phyloP scores from a whole-genome alignment of 2,113 vertebrate species.

The Cebus imitator region DNA sequence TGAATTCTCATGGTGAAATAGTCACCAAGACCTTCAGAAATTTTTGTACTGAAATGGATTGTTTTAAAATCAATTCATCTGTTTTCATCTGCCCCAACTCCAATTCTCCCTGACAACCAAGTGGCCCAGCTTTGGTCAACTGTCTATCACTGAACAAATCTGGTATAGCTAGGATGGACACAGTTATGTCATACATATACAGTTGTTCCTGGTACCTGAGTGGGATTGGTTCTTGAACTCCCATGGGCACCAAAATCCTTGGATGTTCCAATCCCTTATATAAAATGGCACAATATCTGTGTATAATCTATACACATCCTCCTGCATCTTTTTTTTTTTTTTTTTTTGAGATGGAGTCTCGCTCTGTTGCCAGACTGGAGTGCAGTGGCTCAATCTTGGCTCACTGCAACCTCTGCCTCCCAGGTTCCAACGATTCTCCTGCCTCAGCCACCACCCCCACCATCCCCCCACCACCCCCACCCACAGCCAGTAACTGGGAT shows the following conservation, averaged over 20 bases:
- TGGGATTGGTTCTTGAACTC: background rate
- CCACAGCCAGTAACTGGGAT: too few species aligned
- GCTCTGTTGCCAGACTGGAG: too few species aligned
- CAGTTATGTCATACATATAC: background rate
- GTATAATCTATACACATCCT: background rate
- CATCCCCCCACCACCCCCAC: too few species aligned
- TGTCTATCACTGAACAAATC: too few species aligned
- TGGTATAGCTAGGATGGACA: background rate
- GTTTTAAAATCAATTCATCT: background rate
- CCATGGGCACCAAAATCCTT: background rate
- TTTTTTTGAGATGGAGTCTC: too few species aligned
- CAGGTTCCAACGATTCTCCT: too few species aligned
- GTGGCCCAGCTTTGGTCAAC: background rate
- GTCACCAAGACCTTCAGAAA: background rate
- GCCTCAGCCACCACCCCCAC: too few species aligned
- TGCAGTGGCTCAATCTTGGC: too few species aligned
- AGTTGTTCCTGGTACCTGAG: background rate
- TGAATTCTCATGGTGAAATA: background rate
- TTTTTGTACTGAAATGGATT: background rate
- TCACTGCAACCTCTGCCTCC: too few species aligned
- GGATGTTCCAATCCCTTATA: background rate
- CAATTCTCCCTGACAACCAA: background rate
- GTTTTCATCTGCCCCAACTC: background rate
- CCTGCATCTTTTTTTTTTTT: background rate
- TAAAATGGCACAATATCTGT: background rate